These are phyloP conservation scores for Pollenia angustigena DNA, from an alignment of 2,888 invertebrate genomes.

Conservation along the genomic window DNA sequence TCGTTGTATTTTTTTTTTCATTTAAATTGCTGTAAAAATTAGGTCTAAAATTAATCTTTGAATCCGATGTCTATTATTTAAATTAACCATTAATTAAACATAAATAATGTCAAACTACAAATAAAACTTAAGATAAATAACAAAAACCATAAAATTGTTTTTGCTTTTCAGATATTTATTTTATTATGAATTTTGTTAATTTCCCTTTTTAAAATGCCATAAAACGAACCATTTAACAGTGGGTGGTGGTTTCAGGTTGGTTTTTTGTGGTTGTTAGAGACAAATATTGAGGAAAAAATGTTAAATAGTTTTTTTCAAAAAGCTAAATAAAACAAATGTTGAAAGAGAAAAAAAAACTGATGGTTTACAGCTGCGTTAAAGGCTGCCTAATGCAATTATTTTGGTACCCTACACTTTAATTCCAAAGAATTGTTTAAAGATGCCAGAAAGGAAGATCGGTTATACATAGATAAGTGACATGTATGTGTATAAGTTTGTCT, in stretches of 20 bases:
- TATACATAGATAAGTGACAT: too few relatives aligned
- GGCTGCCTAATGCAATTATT: not conserved
- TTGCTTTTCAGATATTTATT: slow-evolving; percentile 31
- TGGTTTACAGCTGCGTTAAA: slow-evolving; percentile 34
- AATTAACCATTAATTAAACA: slow-evolving; percentile 64
- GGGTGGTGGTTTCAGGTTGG: slow-evolving; percentile 47
- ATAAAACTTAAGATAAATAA: slow-evolving; percentile 35
- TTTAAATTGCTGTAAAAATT: slow-evolving; percentile 13
- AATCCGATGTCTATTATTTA: slow-evolving; percentile 44
- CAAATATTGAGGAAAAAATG: not conserved
- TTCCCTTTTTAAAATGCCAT: slow-evolving; percentile 66
- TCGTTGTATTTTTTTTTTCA: not conserved
- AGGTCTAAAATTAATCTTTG: slow-evolving; percentile 27
- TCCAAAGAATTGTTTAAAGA: not conserved
- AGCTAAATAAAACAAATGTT: not conserved
- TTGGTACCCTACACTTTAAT: not conserved
- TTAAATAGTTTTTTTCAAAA: not conserved
- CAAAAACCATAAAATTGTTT: slow-evolving; percentile 35
- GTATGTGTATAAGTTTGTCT: too few relatives aligned
- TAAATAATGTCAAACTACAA: slow-evolving; percentile 24
- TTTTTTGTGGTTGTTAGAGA: slow-evolving; percentile 29
- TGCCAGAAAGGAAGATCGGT: not conserved
- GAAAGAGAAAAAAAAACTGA: slow-evolving; percentile 12
- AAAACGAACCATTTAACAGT: slow-evolving; percentile 60
- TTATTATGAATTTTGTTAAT: slow-evolving; percentile 57